Evolutionary conservation across 1,140 invertebrate species (phyloP), one percentile per base, ranked within the genome.

Genomic region (Diabrotica undecimpunctata): DNA sequence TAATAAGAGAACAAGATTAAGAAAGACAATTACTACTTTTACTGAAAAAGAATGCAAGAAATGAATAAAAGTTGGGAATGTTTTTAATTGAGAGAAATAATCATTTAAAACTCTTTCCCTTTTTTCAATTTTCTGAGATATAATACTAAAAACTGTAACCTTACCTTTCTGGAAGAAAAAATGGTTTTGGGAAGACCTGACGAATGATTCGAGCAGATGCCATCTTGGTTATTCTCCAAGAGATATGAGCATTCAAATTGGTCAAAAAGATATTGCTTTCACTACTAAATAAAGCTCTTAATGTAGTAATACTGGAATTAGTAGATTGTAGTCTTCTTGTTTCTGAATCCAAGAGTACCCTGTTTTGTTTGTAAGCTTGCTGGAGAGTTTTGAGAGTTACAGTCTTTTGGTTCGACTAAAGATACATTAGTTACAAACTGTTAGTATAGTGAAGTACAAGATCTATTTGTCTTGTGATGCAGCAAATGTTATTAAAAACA

Each of bases 181-280:
- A 75, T 58, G 88, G 86, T 73, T 84, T 82, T 12, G 85, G 85
- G 79, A 91, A 90, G 63, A 87, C 67, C 76, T 83, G 81, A 64
- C 90, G 76, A 38, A 91, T 69, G 66, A 86, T 74, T 79, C 87
- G 83, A 62, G 84, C 85, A 51, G 86, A 81, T 72, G 82, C 80
- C 78, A 90, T 86, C 70, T 86, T 82, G 74, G 88, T 90, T n/a
- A 91, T 82, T 79, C 86, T 87, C 90, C 90, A 85, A 37, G 71
- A 72, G 54, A 83, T 69, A 70, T 83, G 83, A 52, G 74, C 68
- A 65, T 77, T 66, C 14, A 74, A 68, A 46, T 69, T 65, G 38
- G 67, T 61, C 53, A 67, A 57, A 35, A 67, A 37, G 10, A 60
- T 12, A 52, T 62, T 59, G 62, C 60, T 54, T 6, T 51, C 11